These are phyloP conservation scores for Willisornis vidua DNA, from an alignment of 2,113 vertebrate genomes.

Conservation along the genomic window DNA sequence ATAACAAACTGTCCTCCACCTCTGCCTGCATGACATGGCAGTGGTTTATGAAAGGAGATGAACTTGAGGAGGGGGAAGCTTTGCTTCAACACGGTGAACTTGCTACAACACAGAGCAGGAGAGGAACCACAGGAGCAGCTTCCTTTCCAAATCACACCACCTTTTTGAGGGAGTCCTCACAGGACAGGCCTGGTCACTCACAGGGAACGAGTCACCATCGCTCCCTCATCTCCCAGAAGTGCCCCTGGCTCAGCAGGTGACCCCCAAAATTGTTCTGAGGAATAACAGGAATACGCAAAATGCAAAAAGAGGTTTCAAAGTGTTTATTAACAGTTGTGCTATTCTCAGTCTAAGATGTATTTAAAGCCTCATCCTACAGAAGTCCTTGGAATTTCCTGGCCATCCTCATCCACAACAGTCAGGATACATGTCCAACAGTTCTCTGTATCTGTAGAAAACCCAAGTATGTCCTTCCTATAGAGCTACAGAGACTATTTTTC, in stretches of 20 bases:
- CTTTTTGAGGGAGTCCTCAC: not conserved
- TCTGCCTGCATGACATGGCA: not conserved
- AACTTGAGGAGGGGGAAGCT: not conserved
- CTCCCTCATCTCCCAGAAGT: not conserved
- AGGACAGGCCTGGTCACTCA: not conserved
- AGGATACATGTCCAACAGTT: not conserved
- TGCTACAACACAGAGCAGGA: not conserved
- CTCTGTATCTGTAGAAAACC: not conserved
- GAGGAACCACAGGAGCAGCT: not conserved
- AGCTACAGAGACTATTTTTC: not conserved
- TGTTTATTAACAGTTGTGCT: slow-evolving; percentile 54
- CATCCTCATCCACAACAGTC: not conserved
- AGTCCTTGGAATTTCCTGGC: not conserved
- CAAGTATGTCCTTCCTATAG: not conserved
- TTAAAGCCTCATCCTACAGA: slow-evolving; percentile 7
- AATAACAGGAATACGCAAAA: slow-evolving; percentile 44
- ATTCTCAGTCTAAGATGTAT: slow-evolving; percentile 21
- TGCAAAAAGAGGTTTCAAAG: slow-evolving; percentile 53
- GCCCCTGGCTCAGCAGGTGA: not conserved
- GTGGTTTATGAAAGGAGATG: not conserved
- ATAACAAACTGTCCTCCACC: not conserved
- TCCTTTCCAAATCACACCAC: not conserved
- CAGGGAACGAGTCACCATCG: not conserved
- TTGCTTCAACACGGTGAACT: not conserved
- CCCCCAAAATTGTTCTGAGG: not conserved